Base-by-base conservation (phyloP, 2,888 invertebrate genomes). In the Augochlorella aurata region DNA sequence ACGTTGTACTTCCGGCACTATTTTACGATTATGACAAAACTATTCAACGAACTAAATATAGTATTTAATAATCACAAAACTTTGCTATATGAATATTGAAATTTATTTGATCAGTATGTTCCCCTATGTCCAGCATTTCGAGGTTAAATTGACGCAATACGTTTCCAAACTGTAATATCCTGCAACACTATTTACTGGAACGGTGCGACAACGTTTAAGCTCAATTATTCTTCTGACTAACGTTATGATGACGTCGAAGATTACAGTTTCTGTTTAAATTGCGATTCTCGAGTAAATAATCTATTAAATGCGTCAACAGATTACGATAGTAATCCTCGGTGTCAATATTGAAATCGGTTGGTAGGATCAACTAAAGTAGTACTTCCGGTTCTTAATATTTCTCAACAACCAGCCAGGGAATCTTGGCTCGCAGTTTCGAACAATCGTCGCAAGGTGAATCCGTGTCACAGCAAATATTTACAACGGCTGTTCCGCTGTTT, bases 401-500 rank as follows among this genome's bases (percentile, higher is more conserved):
- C 71, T 9, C 4, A 29, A 63, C 47, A 38, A 38, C 38, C 38
- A 38, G 38, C 14, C 50, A 18, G 44, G 7, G 44, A 44, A 9
- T 21, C 5, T 2, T 24, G 38, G 44, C 49, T 81, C 21, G 54
- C 44, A 50, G 50, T 29, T 38, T 50, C 58, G 47, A 61, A 67
- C 44, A 81, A 50, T 58, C 54, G 66, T 70, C 29, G 50, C 81
- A 81, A 81, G 74, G 74, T 61, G 74, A 81, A 81, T 81, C 74
- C 70, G 74, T 81, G 81, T 74, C 74, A 81, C 58, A 21, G 66
- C 74, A 81, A 81, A 81, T 81, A 81, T 81, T 81, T 81, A 70
- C 74, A 49, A 29, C 50, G 45, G 50, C 50, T 74, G 67, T 81
- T 74, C 74, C 69, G 45, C 38, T 81, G 81, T 81, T 81, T 74